Base-by-base conservation (phyloP, 2,888 invertebrate genomes). In the Xanthorhoe designata region DNA sequence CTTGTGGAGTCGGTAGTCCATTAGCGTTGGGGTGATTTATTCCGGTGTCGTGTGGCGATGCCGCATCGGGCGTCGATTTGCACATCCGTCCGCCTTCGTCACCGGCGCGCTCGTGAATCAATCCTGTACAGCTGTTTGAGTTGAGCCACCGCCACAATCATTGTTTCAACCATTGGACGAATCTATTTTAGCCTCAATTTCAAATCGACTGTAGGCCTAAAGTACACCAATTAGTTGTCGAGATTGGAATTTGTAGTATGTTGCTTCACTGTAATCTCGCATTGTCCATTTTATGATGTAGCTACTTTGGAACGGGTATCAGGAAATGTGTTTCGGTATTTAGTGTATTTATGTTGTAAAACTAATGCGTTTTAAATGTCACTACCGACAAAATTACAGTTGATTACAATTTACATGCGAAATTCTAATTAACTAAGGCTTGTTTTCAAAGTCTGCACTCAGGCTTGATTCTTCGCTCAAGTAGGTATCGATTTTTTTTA, bases 101-200 rank as follows among this genome's bases (percentile, higher is more conserved):
- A 69, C 61, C 68, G 77, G 71, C 74, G 70, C 71, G 72, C 73
- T 75, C 77, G 77, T 86, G 86, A 86, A 87, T 89, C 89, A 88
- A 88, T 87, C 82, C 78, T 68, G 69, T 90, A 87, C 87, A 92
- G 90, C 87, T 91, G 92, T 87, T 92, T 91, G 75, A 78, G 72
- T 58, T 45, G 74, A 72, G 74, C 66, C 73, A 66, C 65, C 57
- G 50, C 71, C 76, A 78, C 77, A 73, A 82, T 83, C 82, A 90
- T 91, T 91, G 89, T 91, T 82, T 86, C 80, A 73, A 74, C 77
- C 76, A 83, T 84, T 85, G 79, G 83, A 79, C 66, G 64, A 75
- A 73, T 83, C 84, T 87, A 86, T 88, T 89, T 85, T 82, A 77
- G 73, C 74, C 61, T 65, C 59, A 73, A 76, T 82, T 85, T 82